Evolutionary conservation across 2,888 invertebrate species (phyloP).

Genomic region (Xanthostigma xanthostigma): DNA sequence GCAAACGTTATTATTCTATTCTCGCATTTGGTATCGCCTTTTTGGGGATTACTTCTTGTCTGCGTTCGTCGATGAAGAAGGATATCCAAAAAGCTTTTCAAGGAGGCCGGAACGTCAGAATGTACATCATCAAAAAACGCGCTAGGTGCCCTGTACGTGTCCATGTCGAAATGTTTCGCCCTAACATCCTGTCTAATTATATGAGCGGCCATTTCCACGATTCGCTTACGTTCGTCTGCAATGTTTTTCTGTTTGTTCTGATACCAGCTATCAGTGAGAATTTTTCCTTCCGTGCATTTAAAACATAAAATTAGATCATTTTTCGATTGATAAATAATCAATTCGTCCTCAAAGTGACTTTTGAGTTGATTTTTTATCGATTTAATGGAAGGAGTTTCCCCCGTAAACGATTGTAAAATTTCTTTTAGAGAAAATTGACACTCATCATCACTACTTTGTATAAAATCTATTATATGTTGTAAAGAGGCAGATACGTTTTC

Average conservation of each 20-base stretch:
- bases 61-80: too few relatives aligned
- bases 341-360: constrained; percentile 17
- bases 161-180: constrained; percentile 16
- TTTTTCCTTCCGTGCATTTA: too few relatives aligned
- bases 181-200: constrained; percentile 20
- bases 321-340: constrained; percentile 15
- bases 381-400: too few relatives aligned
- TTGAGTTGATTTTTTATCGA: constrained; percentile 15
- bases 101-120: constrained; percentile 16
- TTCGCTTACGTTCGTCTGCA: constrained; percentile 17
- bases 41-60: too few relatives aligned
- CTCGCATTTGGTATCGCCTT: too few relatives aligned
- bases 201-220: constrained; percentile 19
- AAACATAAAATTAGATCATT: too few relatives aligned
- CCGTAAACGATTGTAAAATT: constrained; percentile 15
- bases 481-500: constrained; percentile 15
- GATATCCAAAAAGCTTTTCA: constrained; percentile 15
- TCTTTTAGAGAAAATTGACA: constrained; percentile 16
- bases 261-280: constrained; percentile 18
- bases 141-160: constrained; percentile 15
- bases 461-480: constrained; percentile 15
- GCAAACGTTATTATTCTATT: constrained; percentile 6
- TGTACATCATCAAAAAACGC: constrained; percentile 13
- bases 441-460: constrained; percentile 14
- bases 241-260: constrained; percentile 16